These are phyloP conservation scores for Parasteatoda lunata DNA, from an alignment of 2,888 invertebrate species.

Conservation along the genomic window DNA sequence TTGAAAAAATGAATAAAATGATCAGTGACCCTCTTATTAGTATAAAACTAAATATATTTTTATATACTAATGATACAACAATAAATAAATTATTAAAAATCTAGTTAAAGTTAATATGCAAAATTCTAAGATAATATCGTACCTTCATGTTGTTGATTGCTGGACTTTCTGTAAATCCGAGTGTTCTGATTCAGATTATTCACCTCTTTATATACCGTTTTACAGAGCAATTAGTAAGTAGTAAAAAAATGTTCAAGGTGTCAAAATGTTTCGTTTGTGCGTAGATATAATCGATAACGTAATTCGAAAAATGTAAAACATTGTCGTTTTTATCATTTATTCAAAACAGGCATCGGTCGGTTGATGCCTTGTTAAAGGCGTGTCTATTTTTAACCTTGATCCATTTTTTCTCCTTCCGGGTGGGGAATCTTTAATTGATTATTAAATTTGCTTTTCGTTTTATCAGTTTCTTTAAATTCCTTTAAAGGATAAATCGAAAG, in stretches of 20 bases:
- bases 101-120: not conserved
- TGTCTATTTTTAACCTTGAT: conserved; percentile 44
- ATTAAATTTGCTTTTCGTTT: no score
- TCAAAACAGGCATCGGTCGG: not conserved
- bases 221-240: not conserved
- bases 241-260: conserved; percentile 11
- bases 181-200: not conserved
- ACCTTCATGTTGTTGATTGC: conserved; percentile 43
- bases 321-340: not conserved
- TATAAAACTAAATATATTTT: no score
- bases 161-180: conserved; percentile 33
- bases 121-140: not conserved
- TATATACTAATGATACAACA: no score
- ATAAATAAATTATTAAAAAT: not conserved
- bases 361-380: conserved; percentile 23
- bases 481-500: no score
- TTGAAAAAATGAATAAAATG: no score
- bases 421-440: not conserved
- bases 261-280: not conserved
- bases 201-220: conserved; percentile 21
- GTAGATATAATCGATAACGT: not conserved
- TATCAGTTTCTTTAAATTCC: no score
- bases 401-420: conserved; percentile 40
- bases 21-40: no score
- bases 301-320: conserved; percentile 2